Evolutionary conservation across 1,140 invertebrate species (phyloP), one percentile per base, ranked within the genome.

Genomic region (Drosophila azteca): DNA sequence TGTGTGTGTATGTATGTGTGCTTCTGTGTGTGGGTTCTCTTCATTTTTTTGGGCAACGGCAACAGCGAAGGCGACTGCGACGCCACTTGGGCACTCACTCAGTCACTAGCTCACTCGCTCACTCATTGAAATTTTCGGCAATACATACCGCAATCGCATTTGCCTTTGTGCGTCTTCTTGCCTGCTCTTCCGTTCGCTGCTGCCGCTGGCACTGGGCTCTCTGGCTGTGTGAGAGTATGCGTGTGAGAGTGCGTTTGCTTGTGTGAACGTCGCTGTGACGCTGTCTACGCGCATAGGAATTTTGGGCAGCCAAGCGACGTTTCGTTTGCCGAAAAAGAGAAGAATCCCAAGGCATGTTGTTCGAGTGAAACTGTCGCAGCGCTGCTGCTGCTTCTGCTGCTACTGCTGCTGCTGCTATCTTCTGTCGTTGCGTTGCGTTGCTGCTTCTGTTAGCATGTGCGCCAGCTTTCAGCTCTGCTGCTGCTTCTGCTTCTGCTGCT

Each of bases 211-310:
- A 24, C 31, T 67, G 55, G 6, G 35, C 35, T 39, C 35, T 15
- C 45, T 44, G 55, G 22, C 7, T 17, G n/a, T 31, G 50, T 20
- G 20, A 29, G 20, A 29, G 53, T 20, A 26, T 39, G 7, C 2
- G 17, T n/a, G 17, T 43, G 44, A 48, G 44, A 48, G 9, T 9
- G 31, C 43, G 55, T 59, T 1, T 51, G 4, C 50, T 20, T 50
- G 41, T 53, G 15, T 65, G 58, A 53, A 51, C 41, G 60, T 26
- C 15, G 8, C 13, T n/a, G 53, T 46, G 55, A 48, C 62, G 46
- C 61, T 55, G 65, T 55, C 39, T 51, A 29, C 29, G 54, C 63
- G 62, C 69, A 79, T 79, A 79, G 79, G 79, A 82, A 83, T 82
- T 82, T 82, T 82, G 50, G 79, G 69, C 74, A 64, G 69, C 74